Conservation (phyloP, 1,140 invertebrate species). For the Papilio helenus region DNA sequence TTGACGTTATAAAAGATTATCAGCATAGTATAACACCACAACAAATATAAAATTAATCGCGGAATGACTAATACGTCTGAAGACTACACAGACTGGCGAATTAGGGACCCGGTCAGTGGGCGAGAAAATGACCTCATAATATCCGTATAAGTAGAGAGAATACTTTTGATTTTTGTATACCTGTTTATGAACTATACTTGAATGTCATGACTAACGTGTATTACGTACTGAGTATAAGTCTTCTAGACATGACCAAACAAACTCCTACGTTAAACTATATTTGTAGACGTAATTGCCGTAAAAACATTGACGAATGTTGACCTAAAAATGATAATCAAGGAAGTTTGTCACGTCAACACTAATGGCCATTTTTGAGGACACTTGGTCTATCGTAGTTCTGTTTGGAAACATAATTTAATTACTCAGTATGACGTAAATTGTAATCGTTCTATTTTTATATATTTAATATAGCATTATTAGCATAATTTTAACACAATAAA, state of each 20-base stretch:
- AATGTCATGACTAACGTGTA: not conserved
- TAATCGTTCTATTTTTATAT: slow-evolving; percentile 9
- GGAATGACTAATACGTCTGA: not conserved
- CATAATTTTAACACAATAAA: slow-evolving; percentile 1
- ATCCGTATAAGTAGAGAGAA: slow-evolving; percentile 9
- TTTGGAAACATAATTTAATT: slow-evolving; percentile 26
- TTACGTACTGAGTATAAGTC: not conserved
- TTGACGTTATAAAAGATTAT: not conserved
- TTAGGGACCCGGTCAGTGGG: not conserved
- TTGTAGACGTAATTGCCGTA: not conserved
- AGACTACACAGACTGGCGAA: not conserved
- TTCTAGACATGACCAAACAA: not conserved
- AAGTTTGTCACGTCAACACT: not conserved
- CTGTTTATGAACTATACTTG: not conserved
- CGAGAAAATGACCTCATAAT: not conserved
- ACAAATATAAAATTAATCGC: not conserved
- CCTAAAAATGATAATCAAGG: slow-evolving; percentile 3
- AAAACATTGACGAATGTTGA: not conserved
- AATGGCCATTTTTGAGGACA: slow-evolving; percentile 5
- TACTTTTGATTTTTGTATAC: slow-evolving; percentile 14
- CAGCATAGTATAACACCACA: not conserved
- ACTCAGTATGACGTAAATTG: not conserved
- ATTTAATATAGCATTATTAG: not conserved
- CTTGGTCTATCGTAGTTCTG: not conserved
- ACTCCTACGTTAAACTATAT: slow-evolving; percentile 6